phyloP scores from a whole-genome alignment of 2,888 invertebrate genomes.

The Saturnia pavonia region DNA sequence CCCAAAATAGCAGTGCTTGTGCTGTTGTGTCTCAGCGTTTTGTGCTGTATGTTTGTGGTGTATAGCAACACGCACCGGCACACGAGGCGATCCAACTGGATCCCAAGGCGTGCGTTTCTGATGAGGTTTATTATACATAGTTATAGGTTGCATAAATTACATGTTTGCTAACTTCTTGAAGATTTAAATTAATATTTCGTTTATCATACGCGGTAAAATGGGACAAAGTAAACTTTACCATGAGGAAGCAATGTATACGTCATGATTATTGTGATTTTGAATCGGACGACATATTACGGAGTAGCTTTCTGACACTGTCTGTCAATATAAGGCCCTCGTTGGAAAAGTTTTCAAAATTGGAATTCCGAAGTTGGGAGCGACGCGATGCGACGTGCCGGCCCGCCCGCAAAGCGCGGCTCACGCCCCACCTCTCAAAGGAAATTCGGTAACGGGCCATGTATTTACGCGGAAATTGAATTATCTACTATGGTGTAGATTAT shows the following conservation, averaged over 20 bases:
- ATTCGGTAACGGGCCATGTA: conserved; percentile 75
- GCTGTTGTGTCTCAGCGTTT: no score
- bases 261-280: conserved; percentile 11
- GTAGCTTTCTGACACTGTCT: conserved; percentile 73
- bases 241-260: neutral
- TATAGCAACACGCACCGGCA: no score
- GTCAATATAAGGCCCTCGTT: conserved; percentile 76
- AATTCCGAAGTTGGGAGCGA: conserved; percentile 78
- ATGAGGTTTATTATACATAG: no score
- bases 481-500: conserved; percentile 70
- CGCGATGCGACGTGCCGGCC: conserved; percentile 75
- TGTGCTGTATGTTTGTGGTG: no score
- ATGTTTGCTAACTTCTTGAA: no score
- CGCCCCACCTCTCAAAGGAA: conserved; percentile 79
- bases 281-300: conserved; percentile 32
- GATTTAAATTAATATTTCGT: no score
- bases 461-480: conserved; percentile 76
- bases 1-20: no score
- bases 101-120: no score
- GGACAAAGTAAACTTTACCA: neutral
- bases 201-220: no score
- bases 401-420: conserved; percentile 63
- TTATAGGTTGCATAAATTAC: no score
- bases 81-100: no score
- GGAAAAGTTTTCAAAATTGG: conserved; percentile 81